These are phyloP conservation scores for Lepidurus arcticus DNA, from an alignment of 1,140 invertebrate species.

Conservation along the genomic window DNA sequence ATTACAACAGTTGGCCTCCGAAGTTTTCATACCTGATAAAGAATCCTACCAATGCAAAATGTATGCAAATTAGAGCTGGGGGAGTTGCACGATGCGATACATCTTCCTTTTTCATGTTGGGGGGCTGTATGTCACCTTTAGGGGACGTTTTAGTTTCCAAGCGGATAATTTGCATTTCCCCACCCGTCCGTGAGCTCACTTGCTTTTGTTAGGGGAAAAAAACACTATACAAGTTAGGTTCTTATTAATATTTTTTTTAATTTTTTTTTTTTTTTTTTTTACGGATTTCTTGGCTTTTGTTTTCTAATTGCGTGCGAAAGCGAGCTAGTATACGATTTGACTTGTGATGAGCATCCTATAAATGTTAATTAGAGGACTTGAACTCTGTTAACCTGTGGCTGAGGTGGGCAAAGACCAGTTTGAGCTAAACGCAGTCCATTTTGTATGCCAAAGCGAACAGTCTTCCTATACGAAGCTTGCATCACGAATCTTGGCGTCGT, in stretches of 20 bases:
- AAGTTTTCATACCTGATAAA: too few relatives aligned
- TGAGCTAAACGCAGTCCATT: neutral
- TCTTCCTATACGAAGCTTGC: neutral
- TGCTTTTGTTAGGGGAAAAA: too few relatives aligned
- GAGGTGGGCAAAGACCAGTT: neutral
- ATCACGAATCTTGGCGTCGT: neutral
- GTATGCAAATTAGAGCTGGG: neutral
- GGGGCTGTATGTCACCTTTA: neutral
- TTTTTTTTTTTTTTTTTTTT: neutral
- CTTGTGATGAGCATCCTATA: neutral
- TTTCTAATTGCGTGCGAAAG: neutral
- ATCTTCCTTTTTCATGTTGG: neutral
- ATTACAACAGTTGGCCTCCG: too few relatives aligned
- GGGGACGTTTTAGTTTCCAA: neutral
- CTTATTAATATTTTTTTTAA: neutral
- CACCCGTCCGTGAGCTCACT: neutral
- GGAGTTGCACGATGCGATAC: neutral
- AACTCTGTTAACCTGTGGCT: conserved; percentile 2
- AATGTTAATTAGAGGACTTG: conserved; percentile 19
- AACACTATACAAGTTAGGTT: neutral
- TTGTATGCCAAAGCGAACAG: neutral
- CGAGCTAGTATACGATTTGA: neutral
- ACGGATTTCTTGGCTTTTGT: neutral
- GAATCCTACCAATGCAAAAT: neutral
- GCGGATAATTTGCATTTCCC: neutral